A percentile compares a stretch with the other conserved stretches of the same genome.
Conservation (phyloP, 2,888 invertebrate species). For the Rotaria magnacalcarata region DNA sequence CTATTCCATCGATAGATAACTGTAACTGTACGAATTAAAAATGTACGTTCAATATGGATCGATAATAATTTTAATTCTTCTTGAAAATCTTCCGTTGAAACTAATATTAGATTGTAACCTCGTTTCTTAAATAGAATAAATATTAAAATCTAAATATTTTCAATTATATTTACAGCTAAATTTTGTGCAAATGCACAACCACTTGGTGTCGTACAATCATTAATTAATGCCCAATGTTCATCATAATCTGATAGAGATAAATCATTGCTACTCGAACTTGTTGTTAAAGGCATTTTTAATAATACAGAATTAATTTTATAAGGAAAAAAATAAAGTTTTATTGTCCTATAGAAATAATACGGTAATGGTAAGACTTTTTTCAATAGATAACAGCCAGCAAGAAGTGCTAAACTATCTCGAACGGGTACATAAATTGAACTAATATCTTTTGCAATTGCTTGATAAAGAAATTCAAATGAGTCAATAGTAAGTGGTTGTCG, state of each 20-base stretch:
- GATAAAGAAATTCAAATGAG: conserved; percentile 37
- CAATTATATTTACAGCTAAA: neutral
- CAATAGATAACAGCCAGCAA: conserved; percentile 15
- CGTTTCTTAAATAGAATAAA: conserved; percentile 10
- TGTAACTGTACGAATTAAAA: conserved; percentile 23
- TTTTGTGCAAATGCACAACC: conserved; percentile 35
- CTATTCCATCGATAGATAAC: conserved; percentile 27
- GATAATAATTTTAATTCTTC: conserved; percentile 14
- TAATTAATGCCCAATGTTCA: conserved; percentile 28
- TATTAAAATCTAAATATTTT: neutral
- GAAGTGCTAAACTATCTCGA: neutral
- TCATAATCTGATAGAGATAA: neutral
- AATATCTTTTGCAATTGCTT: neutral
- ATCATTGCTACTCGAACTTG: neutral
- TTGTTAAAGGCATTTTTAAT: neutral
- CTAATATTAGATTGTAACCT: conserved; percentile 17
- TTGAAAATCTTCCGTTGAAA: conserved; percentile 21
- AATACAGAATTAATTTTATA: conserved; percentile 26
- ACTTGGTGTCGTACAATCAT: conserved; percentile 2
- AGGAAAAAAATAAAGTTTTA: conserved; percentile 24
- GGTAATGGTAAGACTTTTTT: conserved; percentile 23
- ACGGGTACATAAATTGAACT: neutral
- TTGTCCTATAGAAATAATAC: neutral
- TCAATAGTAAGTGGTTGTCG: neutral
- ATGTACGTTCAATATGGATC: neutral